These are phyloP conservation scores for Acrossocheilus wenchowensis DNA, from an alignment of 2,797 vertebrate genomes.

Conservation along the genomic window DNA sequence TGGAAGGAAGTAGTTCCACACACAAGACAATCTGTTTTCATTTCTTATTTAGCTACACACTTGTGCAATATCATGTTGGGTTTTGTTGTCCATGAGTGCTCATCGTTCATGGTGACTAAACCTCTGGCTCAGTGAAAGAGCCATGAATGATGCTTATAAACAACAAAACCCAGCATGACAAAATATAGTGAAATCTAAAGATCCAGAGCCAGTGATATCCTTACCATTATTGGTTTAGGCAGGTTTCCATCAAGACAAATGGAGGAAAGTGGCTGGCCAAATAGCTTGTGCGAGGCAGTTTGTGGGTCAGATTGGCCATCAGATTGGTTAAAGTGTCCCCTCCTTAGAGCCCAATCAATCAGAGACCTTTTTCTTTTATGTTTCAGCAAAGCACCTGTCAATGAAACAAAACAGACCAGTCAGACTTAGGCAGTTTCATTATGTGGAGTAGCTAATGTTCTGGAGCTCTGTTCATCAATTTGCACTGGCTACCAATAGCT, in stretches of 20 bases:
- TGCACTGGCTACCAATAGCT: too few species aligned
- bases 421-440: neutral
- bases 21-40: neutral
- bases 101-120: neutral
- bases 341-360: constrained; percentile 80
- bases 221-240: constrained; percentile 82
- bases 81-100: neutral
- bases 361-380: constrained; percentile 78
- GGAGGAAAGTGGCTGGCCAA: constrained; percentile 76
- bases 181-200: neutral
- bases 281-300: constrained; percentile 74
- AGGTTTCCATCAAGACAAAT: constrained; percentile 78
- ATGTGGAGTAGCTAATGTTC: neutral
- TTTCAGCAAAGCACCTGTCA: constrained; percentile 74
- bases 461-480: too few species aligned
- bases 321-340: constrained; percentile 66
- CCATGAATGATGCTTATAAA: neutral
- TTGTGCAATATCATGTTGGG: neutral
- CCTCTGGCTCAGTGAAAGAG: neutral
- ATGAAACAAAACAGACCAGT: constrained; percentile 11
- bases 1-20: neutral
- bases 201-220: neutral
- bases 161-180: neutral
- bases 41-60: neutral
- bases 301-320: constrained; percentile 62